Evolutionary conservation across 2,888 invertebrate species (phyloP).

Genomic region (Matsumyia berberina): DNA sequence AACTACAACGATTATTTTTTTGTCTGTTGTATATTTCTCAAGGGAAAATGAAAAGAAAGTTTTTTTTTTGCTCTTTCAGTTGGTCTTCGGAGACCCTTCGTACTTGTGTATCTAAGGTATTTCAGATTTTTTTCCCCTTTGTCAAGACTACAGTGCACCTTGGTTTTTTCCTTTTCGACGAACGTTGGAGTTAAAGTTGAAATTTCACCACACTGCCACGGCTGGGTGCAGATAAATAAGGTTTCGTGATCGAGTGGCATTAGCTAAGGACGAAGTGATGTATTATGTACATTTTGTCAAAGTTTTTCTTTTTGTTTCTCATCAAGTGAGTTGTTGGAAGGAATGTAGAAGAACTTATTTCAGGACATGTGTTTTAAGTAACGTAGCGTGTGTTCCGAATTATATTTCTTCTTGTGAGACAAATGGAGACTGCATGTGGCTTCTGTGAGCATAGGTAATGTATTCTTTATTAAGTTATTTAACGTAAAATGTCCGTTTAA

Average conservation of each 20-base stretch:
- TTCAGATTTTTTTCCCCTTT: slow-evolving; percentile 8
- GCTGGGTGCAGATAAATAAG: slow-evolving; percentile 67
- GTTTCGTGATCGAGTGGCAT: slow-evolving; percentile 72
- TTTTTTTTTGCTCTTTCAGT: slow-evolving; percentile 18
- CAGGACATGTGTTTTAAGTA: slow-evolving; percentile 27
- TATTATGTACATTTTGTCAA: slow-evolving; percentile 71
- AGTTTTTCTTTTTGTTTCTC: slow-evolving; percentile 52
- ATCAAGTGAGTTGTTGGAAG: slow-evolving; percentile 27
- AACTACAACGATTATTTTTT: slow-evolving; percentile 59
- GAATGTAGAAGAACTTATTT: slow-evolving; percentile 12
- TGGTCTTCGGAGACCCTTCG: slow-evolving; percentile 9
- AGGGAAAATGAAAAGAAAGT: slow-evolving; percentile 60
- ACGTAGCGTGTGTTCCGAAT: too few species aligned
- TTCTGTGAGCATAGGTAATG: too few species aligned
- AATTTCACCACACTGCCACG: slow-evolving; percentile 50
- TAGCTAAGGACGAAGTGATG: slow-evolving; percentile 72
- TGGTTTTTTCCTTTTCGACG: slow-evolving; percentile 10
- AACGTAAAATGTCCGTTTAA: too few species aligned
- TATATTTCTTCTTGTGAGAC: not conserved
- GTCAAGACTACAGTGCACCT: slow-evolving; percentile 45
- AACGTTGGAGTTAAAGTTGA: slow-evolving; percentile 50
- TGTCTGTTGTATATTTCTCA: slow-evolving; percentile 46
- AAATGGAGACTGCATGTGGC: not conserved
- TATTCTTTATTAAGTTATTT: too few species aligned
- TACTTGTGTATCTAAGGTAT: slow-evolving; percentile 30